Evolutionary conservation across 2,797 vertebrate species (phyloP).

Genomic region (Malacoctenus gilli): DNA sequence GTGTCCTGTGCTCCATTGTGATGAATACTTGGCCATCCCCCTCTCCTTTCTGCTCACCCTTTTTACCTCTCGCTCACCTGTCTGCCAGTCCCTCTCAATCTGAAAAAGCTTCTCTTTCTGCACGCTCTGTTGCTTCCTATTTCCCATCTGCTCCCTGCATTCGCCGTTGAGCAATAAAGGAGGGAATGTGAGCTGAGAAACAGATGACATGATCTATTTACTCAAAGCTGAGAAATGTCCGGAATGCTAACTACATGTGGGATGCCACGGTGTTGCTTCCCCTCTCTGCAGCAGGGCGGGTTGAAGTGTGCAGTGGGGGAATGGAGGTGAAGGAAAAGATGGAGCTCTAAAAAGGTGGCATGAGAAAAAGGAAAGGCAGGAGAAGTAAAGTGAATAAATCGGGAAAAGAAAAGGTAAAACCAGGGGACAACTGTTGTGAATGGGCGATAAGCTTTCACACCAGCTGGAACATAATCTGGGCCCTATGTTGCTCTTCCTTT

Average conservation of each 20-base stretch:
- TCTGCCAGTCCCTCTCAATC: constrained; percentile 36
- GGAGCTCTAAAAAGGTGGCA: constrained; percentile 15
- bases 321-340: constrained; percentile 10
- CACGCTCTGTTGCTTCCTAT: constrained; percentile 35
- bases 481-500: constrained; percentile 49
- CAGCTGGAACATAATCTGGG: constrained; percentile 59
- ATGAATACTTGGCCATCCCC: background rate
- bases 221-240: constrained; percentile 36
- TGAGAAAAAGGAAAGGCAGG: background rate
- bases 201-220: constrained; percentile 53
- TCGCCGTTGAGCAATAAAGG: constrained; percentile 53
- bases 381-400: constrained; percentile 5
- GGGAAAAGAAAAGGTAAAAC: constrained; percentile 22
- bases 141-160: constrained; percentile 56
- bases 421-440: constrained; percentile 22
- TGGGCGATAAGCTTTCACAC: constrained; percentile 43
- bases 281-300: background rate
- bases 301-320: background rate
- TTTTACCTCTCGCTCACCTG: constrained; percentile 24
- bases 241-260: constrained; percentile 39
- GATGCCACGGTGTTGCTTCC: background rate
- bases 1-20: constrained; percentile 9
- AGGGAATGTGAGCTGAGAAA: constrained; percentile 34
- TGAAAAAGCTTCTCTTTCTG: constrained; percentile 44
- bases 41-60: constrained; percentile 8